Percentiles rank a stretch among this genome's conserved stretches.
Conservation (phyloP, 2,888 invertebrate genomes). For the Trissolcus brochymenae region DNA sequence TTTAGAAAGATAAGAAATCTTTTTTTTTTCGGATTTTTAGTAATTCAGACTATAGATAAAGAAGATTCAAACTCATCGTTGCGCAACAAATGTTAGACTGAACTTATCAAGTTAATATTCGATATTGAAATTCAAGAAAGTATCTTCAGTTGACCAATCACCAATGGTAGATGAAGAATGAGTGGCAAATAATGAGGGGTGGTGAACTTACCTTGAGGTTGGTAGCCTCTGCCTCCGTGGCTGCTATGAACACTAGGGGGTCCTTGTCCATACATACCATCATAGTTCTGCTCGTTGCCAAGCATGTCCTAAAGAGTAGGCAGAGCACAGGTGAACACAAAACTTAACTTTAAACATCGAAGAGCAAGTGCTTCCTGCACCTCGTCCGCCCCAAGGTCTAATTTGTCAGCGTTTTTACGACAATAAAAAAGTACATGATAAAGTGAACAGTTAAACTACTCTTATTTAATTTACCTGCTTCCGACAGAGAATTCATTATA, state of each 20-base stretch:
- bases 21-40: not conserved
- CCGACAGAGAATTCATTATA: slow-evolving; percentile 14
- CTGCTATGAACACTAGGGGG: slow-evolving; percentile 91
- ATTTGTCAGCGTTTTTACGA: slow-evolving; percentile 9
- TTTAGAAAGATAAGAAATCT: too few relatives aligned
- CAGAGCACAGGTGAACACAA: slow-evolving; percentile 74
- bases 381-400: slow-evolving; percentile 8
- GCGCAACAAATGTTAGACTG: not conserved
- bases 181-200: not conserved
- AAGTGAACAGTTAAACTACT: slow-evolving; percentile 12
- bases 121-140: not conserved
- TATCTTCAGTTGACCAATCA: slow-evolving; percentile 43
- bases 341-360: slow-evolving; percentile 62
- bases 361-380: slow-evolving; percentile 27
- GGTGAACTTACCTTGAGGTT: slow-evolving; percentile 87
- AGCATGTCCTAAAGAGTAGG: slow-evolving; percentile 86
- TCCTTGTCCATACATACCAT: slow-evolving; percentile 94
- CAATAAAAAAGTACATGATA: slow-evolving; percentile 16
- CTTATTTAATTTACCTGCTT: slow-evolving; percentile 29
- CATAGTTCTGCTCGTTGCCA: slow-evolving; percentile 94
- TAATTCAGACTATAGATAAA: not conserved
- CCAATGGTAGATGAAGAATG: slow-evolving; percentile 30
- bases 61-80: not conserved
- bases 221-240: slow-evolving; percentile 86
- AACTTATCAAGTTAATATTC: too few relatives aligned